Conservation (phyloP, 2,888 invertebrate species). For the Amiota communis region DNA sequence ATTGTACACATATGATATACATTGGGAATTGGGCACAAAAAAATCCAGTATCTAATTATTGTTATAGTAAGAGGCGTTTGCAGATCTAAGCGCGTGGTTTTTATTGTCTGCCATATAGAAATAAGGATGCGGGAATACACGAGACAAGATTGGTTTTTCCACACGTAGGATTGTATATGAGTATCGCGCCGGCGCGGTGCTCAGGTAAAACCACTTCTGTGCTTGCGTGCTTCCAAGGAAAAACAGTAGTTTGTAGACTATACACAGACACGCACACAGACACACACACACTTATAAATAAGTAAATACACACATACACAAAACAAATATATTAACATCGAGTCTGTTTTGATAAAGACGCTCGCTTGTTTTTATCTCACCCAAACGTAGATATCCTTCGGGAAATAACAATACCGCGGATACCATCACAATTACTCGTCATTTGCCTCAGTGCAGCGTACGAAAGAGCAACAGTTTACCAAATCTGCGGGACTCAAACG, state of each 20-base stretch:
- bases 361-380: constrained; percentile 59
- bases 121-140: no score
- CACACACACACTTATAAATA: constrained; percentile 1
- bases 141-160: no score
- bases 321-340: constrained; percentile 45
- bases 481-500: constrained; percentile 75
- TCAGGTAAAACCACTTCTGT: not conserved
- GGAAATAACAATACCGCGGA: constrained; percentile 80
- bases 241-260: not conserved
- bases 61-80: constrained; percentile 7
- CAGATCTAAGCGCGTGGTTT: not conserved
- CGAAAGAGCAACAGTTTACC: constrained; percentile 87
- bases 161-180: no score
- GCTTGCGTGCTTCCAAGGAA: not conserved
- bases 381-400: constrained; percentile 80
- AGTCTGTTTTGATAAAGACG: constrained; percentile 62
- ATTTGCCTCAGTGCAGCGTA: constrained; percentile 76
- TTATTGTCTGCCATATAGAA: no score
- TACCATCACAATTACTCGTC: constrained; percentile 75
- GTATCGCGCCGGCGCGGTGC: not conserved
- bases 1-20: not conserved
- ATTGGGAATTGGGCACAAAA: not conserved
- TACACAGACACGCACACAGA: not conserved
- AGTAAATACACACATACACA: constrained; percentile 10
- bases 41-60: not conserved